Conservation (phyloP, 1,140 invertebrate species). For the Drosophila trapezifrons region DNA sequence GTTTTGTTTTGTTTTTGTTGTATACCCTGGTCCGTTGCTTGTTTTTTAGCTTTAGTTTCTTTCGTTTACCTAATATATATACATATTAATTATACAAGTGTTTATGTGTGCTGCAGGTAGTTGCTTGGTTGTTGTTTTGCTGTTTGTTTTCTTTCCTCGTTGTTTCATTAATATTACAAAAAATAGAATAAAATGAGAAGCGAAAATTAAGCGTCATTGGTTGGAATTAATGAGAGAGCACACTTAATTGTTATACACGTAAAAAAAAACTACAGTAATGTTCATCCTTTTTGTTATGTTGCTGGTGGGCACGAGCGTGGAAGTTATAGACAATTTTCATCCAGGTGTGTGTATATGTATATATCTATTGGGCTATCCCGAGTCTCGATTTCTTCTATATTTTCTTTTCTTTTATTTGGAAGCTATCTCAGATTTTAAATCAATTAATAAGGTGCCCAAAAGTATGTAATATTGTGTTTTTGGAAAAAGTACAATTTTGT, state of each 20-base stretch:
- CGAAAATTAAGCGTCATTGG: constrained; percentile 52
- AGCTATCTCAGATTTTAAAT: not conserved
- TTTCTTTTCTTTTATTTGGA: not conserved
- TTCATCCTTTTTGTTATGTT: constrained; percentile 24
- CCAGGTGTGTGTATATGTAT: not conserved
- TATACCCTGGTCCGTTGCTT: constrained; percentile 70
- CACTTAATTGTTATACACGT: constrained; percentile 31
- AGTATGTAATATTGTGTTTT: not conserved
- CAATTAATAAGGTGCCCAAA: not conserved
- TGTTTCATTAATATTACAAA: constrained; percentile 21
- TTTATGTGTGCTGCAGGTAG: constrained; percentile 67
- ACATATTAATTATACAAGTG: constrained; percentile 45
- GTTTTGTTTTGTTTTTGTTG: constrained; percentile 35
- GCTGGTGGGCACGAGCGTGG: constrained; percentile 7
- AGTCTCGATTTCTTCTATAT: not conserved
- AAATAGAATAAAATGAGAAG: constrained; percentile 28
- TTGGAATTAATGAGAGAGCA: constrained; percentile 47
- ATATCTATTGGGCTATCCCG: not conserved
- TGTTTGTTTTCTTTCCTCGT: constrained; percentile 15
- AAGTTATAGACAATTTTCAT: not conserved
- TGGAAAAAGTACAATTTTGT: not conserved
- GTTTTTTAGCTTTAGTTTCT: constrained; percentile 39
- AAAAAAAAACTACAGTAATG: constrained; percentile 27
- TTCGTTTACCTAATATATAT: constrained; percentile 63
- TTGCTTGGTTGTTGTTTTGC: constrained; percentile 67